Evolutionary conservation across 2,888 invertebrate genomes (phyloP), one percentile per base, ranked within the genome.

Genomic region (Onchidella celtica): DNA sequence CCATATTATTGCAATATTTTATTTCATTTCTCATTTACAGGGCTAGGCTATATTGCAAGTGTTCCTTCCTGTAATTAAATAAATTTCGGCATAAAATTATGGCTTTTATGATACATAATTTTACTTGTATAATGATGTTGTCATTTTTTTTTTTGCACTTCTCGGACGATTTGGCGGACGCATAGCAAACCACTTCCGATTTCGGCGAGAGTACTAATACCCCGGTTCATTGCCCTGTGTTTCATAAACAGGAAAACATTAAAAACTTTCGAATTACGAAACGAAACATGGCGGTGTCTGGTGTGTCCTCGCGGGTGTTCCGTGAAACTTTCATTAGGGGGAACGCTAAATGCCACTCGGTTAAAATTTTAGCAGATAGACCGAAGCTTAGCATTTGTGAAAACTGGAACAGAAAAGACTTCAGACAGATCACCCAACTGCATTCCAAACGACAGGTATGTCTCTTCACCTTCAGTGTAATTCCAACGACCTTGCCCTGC

Each of bases 401-500:
- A 24, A 72, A 57, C n/a, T 57, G 72, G 34, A 72, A 57, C 47
- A 3, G 21, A 2, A 34, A 72, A n/a, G 32, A 29, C 34, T n/a
- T 24, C 3, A 32, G 34, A 34, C 29, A 3, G 21, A 21, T 57
- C 32, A 11, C 24, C 21, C 32, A 9, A 32, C 14, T 57, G n/a
- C 9, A 17, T 57, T 21, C 29, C n/a, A 57, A 3, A 32, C 57
- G 6, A 47, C 57, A 29, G 57, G 72, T 72, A 72, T 2, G 47
- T 27, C 17, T 36, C 6, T 17, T 29, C 47, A 32, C 27, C 11
- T 3, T 24, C 47, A 11, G 69, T 47, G 3, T 2, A 70, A 47
- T 29, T 57, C 57, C 47, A 55, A 72, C 72, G 72, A 72, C 72
- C 57, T 72, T 72, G 72, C 32, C 36, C 17, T n/a, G n/a, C n/a